Base-by-base conservation (phyloP, 1,140 invertebrate species). In the Andrena cerasifolii region DNA sequence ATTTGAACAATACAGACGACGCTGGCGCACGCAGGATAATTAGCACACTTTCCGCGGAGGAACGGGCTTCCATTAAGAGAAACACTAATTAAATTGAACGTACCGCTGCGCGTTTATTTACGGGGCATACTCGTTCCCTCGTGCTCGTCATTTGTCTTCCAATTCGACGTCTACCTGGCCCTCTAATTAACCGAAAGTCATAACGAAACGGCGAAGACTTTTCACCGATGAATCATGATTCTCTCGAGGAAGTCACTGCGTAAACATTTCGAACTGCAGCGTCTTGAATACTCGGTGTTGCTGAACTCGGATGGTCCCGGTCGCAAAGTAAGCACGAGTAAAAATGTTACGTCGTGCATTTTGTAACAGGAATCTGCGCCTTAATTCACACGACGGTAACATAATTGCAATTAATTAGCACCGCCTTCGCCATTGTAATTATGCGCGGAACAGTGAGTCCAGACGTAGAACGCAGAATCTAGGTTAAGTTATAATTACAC, bases 401-500 rank as follows among this genome's bases (percentile, higher is more conserved):
- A 58, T 71, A 71, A 71, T 74, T 54, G 56, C 70, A 36, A 61
- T 61, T 72, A 61, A 24, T 72, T 72, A 62, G 26, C 56, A 72
- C 49, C 43, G n/a, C 40, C 31, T 47, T 73, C 54, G 54, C 26
- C 18, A 53, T 53, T 65, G 59, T 47, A n/a, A 63, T 43, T 63
- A 43, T 65, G 10, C 70, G 14, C 49, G 49, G 71, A 31, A 54
- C 33, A 16, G 33, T 31, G 8, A 65, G 49, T 65, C 40, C 67
- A 31, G 16, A 21, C 3, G 7, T 71, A n/a, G 36, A 45, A 47
- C 36, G 36, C 31, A 26, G 12, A 31, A 71, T 71, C 56, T 74
- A 16, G 45, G 79, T 49, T 81, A 68, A 36, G 61, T 54, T 63
- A n/a, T n/a, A 54, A 81, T 81, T 81, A 81, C 40, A 53, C 26